A percentile compares a stretch with the other conserved stretches of the same genome.
phyloP scores from a whole-genome alignment of 2,888 invertebrate species.

The Callimorpha dominula region DNA sequence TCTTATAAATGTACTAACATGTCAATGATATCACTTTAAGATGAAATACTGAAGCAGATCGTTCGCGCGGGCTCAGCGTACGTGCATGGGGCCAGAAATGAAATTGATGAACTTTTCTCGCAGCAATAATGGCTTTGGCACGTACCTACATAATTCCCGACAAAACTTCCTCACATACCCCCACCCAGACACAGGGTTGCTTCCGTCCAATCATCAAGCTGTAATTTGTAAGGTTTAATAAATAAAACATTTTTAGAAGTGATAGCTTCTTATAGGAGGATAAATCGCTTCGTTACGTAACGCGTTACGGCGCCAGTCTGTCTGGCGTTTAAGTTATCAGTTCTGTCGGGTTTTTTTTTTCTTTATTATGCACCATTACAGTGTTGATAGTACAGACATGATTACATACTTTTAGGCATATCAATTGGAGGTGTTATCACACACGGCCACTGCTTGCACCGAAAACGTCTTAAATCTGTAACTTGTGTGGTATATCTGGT shows the following conservation, averaged over 20 bases:
- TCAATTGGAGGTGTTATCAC: too few relatives aligned
- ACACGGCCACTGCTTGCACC: too few relatives aligned
- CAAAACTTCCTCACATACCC: conserved; percentile 82
- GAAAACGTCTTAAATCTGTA: too few relatives aligned
- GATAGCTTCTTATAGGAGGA: too few relatives aligned
- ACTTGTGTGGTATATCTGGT: too few relatives aligned
- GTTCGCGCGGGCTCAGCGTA: conserved; percentile 40
- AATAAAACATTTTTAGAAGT: neutral
- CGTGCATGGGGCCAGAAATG: conserved; percentile 77
- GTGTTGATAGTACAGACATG: too few relatives aligned
- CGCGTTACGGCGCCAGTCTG: too few relatives aligned
- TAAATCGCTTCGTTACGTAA: too few relatives aligned
- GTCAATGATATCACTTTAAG: conserved; percentile 35
- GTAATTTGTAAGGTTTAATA: neutral
- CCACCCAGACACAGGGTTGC: conserved; percentile 73
- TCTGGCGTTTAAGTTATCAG: too few relatives aligned
- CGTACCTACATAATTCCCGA: conserved; percentile 86
- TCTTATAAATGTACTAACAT: neutral
- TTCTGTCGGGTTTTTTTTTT: too few relatives aligned
- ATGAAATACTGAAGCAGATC: conserved; percentile 40
- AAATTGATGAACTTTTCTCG: conserved; percentile 87
- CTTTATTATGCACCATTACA: too few relatives aligned
- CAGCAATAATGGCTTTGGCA: conserved; percentile 87
- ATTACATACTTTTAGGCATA: too few relatives aligned
- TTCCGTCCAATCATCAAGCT: conserved; percentile 22